Conservation (phyloP, 2,797 vertebrate genomes). For the Aselliscus stoliczkanus region DNA sequence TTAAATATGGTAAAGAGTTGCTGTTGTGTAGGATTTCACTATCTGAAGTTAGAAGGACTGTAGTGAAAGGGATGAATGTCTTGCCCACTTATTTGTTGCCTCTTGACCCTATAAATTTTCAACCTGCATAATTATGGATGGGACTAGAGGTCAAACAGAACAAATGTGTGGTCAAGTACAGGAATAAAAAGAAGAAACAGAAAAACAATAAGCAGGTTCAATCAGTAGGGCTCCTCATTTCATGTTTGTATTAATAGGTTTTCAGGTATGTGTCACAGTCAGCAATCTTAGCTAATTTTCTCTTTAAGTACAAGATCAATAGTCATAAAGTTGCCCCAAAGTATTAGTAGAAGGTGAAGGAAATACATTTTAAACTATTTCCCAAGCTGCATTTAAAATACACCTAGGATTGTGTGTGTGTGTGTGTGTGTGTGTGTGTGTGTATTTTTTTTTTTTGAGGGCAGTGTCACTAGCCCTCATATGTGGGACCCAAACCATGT, state of each 20-base stretch:
- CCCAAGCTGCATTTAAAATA: conserved; percentile 32
- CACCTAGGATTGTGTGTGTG: too few relatives aligned
- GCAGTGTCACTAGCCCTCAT: too few relatives aligned
- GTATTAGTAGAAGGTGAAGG: conserved; percentile 9
- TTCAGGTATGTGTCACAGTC: not conserved
- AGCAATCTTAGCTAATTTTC: conserved; percentile 14
- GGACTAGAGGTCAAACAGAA: not conserved
- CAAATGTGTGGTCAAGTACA: conserved; percentile 16
- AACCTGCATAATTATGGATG: not conserved
- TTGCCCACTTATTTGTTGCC: not conserved
- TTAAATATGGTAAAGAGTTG: conserved; percentile 40
- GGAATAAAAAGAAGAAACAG: not conserved
- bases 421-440: too few relatives aligned
- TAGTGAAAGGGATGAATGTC: not conserved
- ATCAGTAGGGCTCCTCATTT: not conserved
- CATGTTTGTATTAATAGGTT: not conserved
- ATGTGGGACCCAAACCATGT: too few relatives aligned
- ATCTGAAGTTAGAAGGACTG: not conserved
- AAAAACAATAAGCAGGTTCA: not conserved
- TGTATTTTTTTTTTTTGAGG: too few relatives aligned
- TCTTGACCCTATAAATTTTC: not conserved
- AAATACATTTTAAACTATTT: conserved; percentile 1
- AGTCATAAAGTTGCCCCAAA: conserved; percentile 8
- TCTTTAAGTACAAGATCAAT: not conserved
- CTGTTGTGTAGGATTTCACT: conserved; percentile 17